Evolutionary conservation across 2,888 invertebrate genomes (phyloP).

Genomic region (Steromphala cineraria): DNA sequence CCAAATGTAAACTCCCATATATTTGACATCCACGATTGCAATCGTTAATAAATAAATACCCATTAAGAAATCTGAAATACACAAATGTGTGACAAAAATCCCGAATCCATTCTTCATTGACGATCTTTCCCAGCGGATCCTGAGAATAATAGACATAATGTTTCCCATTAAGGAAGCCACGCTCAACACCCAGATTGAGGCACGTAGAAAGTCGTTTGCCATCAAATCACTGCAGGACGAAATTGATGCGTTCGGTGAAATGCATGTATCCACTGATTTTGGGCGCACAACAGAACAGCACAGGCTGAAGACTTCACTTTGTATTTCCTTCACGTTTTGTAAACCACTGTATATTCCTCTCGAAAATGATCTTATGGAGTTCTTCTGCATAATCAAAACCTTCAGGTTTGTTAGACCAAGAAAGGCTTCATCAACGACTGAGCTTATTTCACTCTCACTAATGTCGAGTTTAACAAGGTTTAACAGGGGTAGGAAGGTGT

Average conservation of each 20-base stretch:
- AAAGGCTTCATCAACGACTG: not conserved
- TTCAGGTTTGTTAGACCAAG: not conserved
- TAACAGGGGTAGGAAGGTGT: not conserved
- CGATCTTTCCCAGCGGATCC: conserved; percentile 48
- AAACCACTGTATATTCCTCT: not conserved
- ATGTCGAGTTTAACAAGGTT: not conserved
- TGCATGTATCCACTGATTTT: conserved; percentile 2
- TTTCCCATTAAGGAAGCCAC: conserved; percentile 39
- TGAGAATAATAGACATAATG: conserved; percentile 30
- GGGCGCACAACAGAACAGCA: conserved; percentile 24
- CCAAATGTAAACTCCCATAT: conserved; percentile 47
- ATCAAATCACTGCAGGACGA: conserved; percentile 50
- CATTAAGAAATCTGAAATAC: conserved; percentile 49
- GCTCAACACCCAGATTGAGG: conserved; percentile 44
- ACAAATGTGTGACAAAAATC: conserved; percentile 41
- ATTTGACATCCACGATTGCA: conserved; percentile 42
- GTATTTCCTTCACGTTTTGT: conserved; percentile 2
- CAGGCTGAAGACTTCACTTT: conserved; percentile 17
- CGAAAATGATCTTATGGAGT: not conserved
- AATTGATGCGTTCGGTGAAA: conserved; percentile 35
- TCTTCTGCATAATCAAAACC: not conserved
- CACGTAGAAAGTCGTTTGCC: conserved; percentile 31
- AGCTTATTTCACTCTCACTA: not conserved
- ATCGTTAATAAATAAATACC: conserved; percentile 49
- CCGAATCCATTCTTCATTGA: conserved; percentile 34